A percentile compares a stretch with the other conserved stretches of the same genome.
phyloP scores from a whole-genome alignment of 2,797 vertebrate species.

The Garrulus glandarius region DNA sequence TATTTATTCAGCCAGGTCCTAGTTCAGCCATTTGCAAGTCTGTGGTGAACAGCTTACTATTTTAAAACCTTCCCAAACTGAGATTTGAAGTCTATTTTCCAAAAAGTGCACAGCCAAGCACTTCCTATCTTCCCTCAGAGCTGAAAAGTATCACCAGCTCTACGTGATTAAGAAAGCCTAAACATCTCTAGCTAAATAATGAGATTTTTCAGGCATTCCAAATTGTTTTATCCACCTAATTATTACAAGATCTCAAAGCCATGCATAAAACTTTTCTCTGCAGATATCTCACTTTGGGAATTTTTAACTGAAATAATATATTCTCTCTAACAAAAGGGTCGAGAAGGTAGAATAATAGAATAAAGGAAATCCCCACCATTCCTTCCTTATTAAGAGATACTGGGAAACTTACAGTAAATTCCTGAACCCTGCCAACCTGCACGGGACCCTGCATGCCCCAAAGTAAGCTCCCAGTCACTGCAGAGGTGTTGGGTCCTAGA shows the following conservation, averaged over 20 bases:
- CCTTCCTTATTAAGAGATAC: neutral
- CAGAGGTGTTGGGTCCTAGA: neutral
- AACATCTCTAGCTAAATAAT: neutral
- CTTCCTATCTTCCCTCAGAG: neutral
- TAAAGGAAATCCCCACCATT: neutral
- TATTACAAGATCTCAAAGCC: neutral
- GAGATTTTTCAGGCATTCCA: neutral
- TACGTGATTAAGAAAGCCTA: neutral
- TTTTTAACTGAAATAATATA: neutral
- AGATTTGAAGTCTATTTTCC: neutral
- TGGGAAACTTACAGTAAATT: neutral
- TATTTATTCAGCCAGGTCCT: neutral
- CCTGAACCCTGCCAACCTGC: neutral
- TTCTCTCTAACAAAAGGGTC: neutral
- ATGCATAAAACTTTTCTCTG: neutral
- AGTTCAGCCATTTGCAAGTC: neutral
- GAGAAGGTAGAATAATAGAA: neutral
- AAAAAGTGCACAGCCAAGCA: neutral
- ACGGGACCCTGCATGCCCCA: neutral
- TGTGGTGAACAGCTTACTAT: neutral
- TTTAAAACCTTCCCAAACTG: neutral
- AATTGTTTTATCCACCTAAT: neutral
- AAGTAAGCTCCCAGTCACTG: neutral
- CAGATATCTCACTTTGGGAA: neutral
- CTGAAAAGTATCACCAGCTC: neutral